Evolutionary conservation across 2,888 invertebrate genomes (phyloP).

Genomic region (Nycteola revayana): DNA sequence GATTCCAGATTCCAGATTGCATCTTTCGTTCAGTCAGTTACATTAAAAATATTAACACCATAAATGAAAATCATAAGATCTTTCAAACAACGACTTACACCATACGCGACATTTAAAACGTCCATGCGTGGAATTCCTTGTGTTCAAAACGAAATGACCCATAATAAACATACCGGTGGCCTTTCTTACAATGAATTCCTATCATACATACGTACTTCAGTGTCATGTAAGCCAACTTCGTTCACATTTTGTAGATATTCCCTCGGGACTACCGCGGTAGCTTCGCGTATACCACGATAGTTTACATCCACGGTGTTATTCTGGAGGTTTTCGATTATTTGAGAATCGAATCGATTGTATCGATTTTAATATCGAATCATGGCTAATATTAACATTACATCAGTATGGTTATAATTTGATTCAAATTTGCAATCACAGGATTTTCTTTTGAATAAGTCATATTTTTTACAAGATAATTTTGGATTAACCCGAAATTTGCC

Average conservation of each 20-base stretch:
- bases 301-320: constrained; percentile 18
- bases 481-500: too few species aligned
- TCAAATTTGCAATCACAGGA: too few species aligned
- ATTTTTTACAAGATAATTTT: too few species aligned
- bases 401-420: too few species aligned
- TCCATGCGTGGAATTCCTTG: constrained; percentile 15
- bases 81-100: background rate
- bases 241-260: constrained; percentile 36
- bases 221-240: constrained; percentile 32
- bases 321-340: too few species aligned
- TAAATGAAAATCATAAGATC: background rate
- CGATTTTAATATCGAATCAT: too few species aligned
- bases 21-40: background rate
- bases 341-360: too few species aligned
- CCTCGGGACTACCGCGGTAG: constrained; percentile 34
- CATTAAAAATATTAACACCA: background rate
- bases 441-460: too few species aligned
- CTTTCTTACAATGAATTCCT: constrained; percentile 28
- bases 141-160: constrained; percentile 15
- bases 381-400: too few species aligned
- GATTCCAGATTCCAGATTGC: too few species aligned
- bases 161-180: constrained; percentile 29
- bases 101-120: constrained; percentile 16
- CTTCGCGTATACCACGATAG: constrained; percentile 29
- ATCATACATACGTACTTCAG: constrained; percentile 25